Evolutionary conservation across 2,113 vertebrate species (phyloP).

Genomic region (Neotragus pygmaeus): DNA sequence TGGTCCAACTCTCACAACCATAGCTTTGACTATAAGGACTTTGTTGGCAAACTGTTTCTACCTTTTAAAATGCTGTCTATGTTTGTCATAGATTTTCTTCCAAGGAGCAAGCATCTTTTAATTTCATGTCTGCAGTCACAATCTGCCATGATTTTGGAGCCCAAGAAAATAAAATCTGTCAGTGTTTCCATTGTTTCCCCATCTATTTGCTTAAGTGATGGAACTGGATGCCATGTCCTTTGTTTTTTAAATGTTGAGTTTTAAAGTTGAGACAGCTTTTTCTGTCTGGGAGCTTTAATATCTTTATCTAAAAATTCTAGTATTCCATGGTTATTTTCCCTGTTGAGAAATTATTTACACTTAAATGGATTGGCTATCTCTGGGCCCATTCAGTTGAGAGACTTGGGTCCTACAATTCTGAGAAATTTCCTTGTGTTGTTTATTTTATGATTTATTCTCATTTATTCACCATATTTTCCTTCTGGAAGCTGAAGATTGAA

Average conservation of each 20-base stretch:
- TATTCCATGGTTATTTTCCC: not conserved
- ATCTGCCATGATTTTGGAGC: not conserved
- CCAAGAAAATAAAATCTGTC: not conserved
- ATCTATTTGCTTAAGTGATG: not conserved
- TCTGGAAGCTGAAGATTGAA: not conserved
- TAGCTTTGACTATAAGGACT: not conserved
- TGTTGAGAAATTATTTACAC: not conserved
- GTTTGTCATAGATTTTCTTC: not conserved
- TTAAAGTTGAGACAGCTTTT: too few relatives aligned
- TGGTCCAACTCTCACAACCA: not conserved
- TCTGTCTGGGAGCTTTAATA: not conserved
- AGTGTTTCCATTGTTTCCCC: not conserved
- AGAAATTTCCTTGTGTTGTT: not conserved
- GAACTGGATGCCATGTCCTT: not conserved
- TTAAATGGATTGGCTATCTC: not conserved
- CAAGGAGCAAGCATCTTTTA: not conserved
- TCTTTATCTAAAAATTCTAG: not conserved
- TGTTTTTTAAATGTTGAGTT: not conserved
- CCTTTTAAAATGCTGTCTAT: not conserved
- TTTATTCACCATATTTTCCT: not conserved
- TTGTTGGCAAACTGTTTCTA: not conserved
- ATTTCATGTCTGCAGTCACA: not conserved
- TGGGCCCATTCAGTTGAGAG: not conserved
- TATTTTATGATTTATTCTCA: not conserved
- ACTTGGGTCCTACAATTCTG: not conserved